Base-by-base conservation (phyloP, 92 coral and sea anemone genomes). In the Pocillopora grandis region DNA sequence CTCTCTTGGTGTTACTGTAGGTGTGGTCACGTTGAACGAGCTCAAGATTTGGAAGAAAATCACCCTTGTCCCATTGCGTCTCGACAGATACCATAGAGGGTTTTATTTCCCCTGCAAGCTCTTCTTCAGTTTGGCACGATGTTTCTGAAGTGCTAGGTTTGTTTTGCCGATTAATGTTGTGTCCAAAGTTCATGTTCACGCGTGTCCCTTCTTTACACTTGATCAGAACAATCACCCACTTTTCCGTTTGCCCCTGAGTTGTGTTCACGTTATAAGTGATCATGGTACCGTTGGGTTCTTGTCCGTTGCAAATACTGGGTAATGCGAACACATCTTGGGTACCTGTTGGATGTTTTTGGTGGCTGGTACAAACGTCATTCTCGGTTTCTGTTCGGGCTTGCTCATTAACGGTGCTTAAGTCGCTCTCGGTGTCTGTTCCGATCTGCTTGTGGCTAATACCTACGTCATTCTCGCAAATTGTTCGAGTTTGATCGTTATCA, bases 31-130 rank as follows among this genome's bases (percentile, higher is more conserved):
- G 36, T 33, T 37, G 18, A 56, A 77, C 52, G 17, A n/a, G 58
- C 42, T 77, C 58, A 5, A 58, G 81, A 64, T 77, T 35, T 3
- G 81, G 81, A 15, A 27, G 57, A 3, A 77, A 77, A 77, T 77
- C 81, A 62, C 17, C 64, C 33, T 77, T 71, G 23, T 23, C 31
- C 71, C 81, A 77, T 49, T 77, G 81, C 18, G 81, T 77, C 12
- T 18, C 59, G n/a, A 11, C 7, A 1, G 70, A 13, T 5, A 63
- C 81, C 31, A 62, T 35, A 18, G 17, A 10, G 57, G 81, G 81
- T 15, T 77, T 77, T 23, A 63, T 58, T 33, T 76, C 79, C 15
- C n/a, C 1, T 14, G 16, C 57, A 3, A 35, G 62, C 6, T 73
- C 20, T 13, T 52, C 77, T 12, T 75, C 79, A n/a, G 79, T 75